Evolutionary conservation across 2,888 invertebrate species (phyloP).

Genomic region (Coenonympha arcania): DNA sequence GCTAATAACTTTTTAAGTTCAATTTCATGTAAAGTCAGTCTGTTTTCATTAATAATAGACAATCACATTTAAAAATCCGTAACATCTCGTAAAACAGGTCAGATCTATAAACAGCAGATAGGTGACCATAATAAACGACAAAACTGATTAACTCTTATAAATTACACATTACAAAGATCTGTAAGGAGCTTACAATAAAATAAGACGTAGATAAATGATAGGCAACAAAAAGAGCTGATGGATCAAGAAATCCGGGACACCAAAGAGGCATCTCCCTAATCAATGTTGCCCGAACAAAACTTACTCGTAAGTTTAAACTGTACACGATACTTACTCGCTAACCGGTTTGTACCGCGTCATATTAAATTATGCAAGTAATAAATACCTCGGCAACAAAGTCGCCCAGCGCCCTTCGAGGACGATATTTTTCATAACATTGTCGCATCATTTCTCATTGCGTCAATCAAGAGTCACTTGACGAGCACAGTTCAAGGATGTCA

Average conservation of each 20-base stretch:
- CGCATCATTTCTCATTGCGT: slow-evolving; percentile 73
- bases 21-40: too few relatives aligned
- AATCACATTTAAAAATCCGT: too few relatives aligned
- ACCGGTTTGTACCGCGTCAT: slow-evolving; percentile 51
- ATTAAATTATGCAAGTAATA: slow-evolving; percentile 71
- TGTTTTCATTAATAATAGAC: too few relatives aligned
- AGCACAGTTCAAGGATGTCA: slow-evolving; percentile 47
- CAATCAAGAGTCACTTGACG: slow-evolving; percentile 52
- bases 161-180: background rate
- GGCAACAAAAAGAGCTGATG: slow-evolving; percentile 38
- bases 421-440: slow-evolving; percentile 71
- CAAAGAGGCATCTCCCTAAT: slow-evolving; percentile 48
- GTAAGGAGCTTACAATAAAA: slow-evolving; percentile 32
- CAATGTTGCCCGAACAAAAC: too few relatives aligned
- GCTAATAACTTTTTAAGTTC: too few relatives aligned
- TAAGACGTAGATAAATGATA: slow-evolving; percentile 63
- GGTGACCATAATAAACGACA: background rate
- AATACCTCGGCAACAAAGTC: slow-evolving; percentile 54
- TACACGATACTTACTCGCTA: slow-evolving; percentile 35
- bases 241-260: background rate
- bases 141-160: background rate
- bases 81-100: too few relatives aligned
- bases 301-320: slow-evolving; percentile 39
- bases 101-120: too few relatives aligned
- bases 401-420: slow-evolving; percentile 52